phyloP scores from a whole-genome alignment of 2,797 vertebrate species.

The Varecia variegata region DNA sequence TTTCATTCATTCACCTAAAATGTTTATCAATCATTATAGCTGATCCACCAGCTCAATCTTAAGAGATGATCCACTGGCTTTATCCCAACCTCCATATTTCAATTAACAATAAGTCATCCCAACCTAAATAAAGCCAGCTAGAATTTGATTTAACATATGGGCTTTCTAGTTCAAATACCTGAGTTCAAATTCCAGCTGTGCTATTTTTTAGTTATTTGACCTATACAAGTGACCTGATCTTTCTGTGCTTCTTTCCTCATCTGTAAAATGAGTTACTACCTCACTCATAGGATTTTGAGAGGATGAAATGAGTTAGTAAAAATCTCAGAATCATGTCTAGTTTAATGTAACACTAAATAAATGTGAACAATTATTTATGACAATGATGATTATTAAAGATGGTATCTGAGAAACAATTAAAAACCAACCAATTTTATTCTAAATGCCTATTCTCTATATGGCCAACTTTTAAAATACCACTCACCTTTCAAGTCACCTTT shows the following conservation, averaged over 20 bases:
- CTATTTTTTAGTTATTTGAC: background rate
- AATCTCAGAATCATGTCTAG: background rate
- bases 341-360: background rate
- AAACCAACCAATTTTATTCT: background rate
- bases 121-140: background rate
- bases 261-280: background rate
- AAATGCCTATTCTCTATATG: background rate
- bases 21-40: background rate
- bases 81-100: background rate
- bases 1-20: background rate
- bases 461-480: background rate
- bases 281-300: background rate
- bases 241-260: background rate
- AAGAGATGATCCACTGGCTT: background rate
- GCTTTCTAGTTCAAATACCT: background rate
- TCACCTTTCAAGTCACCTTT: background rate
- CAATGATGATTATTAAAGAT: background rate
- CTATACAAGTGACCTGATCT: background rate
- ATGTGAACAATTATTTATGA: background rate
- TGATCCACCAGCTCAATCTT: background rate
- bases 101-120: background rate
- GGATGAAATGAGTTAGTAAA: conserved; percentile 16
- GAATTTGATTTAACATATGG: background rate
- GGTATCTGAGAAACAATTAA: background rate
- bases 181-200: background rate